Evolutionary conservation across 2,797 vertebrate species (phyloP).

Genomic region (Micromesistius poutassou): DNA sequence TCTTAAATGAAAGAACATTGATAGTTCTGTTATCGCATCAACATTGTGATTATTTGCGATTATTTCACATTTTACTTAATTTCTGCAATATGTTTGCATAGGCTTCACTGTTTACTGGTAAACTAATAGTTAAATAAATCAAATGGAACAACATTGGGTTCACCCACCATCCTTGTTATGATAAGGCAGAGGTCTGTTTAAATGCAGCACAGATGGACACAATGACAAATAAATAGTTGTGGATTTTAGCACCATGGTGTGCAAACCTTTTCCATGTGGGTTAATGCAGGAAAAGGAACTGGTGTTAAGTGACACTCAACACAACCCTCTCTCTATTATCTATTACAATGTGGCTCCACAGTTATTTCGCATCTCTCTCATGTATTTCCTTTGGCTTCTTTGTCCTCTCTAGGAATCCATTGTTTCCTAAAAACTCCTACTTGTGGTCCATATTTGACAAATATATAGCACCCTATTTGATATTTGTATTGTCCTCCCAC

Average conservation of each 20-base stretch:
- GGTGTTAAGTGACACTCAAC: conserved; percentile 32
- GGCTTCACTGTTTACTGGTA: not conserved
- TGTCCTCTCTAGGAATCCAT: conserved; percentile 47
- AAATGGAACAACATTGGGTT: conserved; percentile 15
- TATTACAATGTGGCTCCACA: conserved; percentile 36
- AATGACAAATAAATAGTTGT: conserved; percentile 26
- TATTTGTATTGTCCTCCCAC: conserved; percentile 7
- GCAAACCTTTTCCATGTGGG: conserved; percentile 31
- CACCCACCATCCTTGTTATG: conserved; percentile 15
- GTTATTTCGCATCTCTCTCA: conserved; percentile 39
- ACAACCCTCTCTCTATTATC: conserved; percentile 24
- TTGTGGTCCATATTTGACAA: conserved; percentile 31
- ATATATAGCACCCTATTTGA: conserved; percentile 26
- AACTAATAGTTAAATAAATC: too few relatives aligned
- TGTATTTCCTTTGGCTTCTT: conserved; percentile 25
- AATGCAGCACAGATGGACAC: conserved; percentile 28
- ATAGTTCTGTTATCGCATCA: not conserved
- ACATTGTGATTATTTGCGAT: not conserved
- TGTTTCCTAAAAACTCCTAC: conserved; percentile 38
- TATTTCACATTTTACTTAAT: not conserved
- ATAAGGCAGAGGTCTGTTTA: conserved; percentile 11
- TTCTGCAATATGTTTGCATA: not conserved
- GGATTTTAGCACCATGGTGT: conserved; percentile 32
- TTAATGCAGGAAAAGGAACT: conserved; percentile 32
- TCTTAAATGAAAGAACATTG: conserved; percentile 3